Evolutionary conservation across 2,888 invertebrate genomes (phyloP), one percentile per base, ranked within the genome.

Genomic region (Tinea semifulvella): DNA sequence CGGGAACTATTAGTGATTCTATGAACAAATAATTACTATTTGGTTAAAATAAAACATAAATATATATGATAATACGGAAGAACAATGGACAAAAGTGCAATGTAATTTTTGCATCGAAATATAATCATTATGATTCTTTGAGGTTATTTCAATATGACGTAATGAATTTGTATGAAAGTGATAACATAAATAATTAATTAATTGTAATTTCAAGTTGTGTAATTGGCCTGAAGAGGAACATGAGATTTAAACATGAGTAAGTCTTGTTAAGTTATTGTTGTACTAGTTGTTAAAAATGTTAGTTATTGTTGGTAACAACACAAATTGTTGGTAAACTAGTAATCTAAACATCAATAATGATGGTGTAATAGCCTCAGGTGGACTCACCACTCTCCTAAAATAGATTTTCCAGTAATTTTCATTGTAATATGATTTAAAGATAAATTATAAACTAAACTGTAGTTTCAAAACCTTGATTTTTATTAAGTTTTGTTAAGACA

Each of bases 111-210:
- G 6, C 10, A 14, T 14, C 14, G 31, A 31, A 13, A 14, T 31
- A 31, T 31, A 6, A 31, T 13, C 31, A 31, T 31, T 31, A 31
- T 11, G n/a, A 13, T n/a, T 2, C 17, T 71, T 70, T 66, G 65
- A 74, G 74, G 71, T 75, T 73, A 73, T 61, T 42, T 19, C 35
- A 16, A 31, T 54, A 56, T 68, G 68, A 67, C 68, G 65, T 68
- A 66, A 68, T 67, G 56, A 58, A 40, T 36, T 14, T 18, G 36
- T 31, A 31, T 31, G 31, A 31, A 31, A 31, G 5, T 31, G 13
- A 3, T 27, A 31, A n/a, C 6, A 31, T 14, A 31, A 31, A 31
- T 31, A 31, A 14, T 13, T 3, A 31, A 14, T 31, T 14, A 14
- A 14, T 31, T 14, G 11, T 14, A 13, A 31, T 13, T 31, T 13